These are phyloP conservation scores for Catagonus wagneri DNA, from an alignment of 2,113 vertebrate species.

Conservation along the genomic window DNA sequence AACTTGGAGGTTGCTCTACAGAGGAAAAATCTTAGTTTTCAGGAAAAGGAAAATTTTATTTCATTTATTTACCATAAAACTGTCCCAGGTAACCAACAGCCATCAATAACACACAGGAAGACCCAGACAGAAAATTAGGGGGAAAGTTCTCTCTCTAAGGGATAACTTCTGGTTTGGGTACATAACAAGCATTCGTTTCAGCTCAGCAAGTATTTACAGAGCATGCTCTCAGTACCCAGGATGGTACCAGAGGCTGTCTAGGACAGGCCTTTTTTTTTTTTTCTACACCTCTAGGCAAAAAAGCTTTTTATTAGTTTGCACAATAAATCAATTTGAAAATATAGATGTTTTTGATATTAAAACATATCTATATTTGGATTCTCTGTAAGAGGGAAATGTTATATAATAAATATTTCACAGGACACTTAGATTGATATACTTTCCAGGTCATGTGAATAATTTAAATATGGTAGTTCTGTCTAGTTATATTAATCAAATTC, in stretches of 20 bases:
- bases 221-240: not conserved
- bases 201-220: slow-evolving; percentile 26
- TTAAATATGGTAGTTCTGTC: slow-evolving; percentile 36
- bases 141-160: not conserved
- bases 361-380: not conserved
- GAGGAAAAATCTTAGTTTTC: slow-evolving; percentile 12
- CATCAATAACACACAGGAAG: not conserved
- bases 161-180: not conserved
- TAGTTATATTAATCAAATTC: slow-evolving; percentile 57
- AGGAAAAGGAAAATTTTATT: slow-evolving; percentile 58
- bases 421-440: slow-evolving; percentile 30
- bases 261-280: slow-evolving; percentile 16
- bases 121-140: not conserved
- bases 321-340: slow-evolving; percentile 45
- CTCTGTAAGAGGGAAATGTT: not conserved
- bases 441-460: slow-evolving; percentile 66
- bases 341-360: slow-evolving; percentile 45
- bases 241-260: not conserved
- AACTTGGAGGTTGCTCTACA: not conserved
- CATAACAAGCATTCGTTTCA: not conserved
- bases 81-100: not conserved
- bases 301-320: slow-evolving; percentile 45
- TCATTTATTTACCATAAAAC: not conserved
- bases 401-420: slow-evolving; percentile 47
- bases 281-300: not conserved